Evolutionary conservation across 1,140 invertebrate genomes (phyloP).

Genomic region (Solenopsis invicta): DNA sequence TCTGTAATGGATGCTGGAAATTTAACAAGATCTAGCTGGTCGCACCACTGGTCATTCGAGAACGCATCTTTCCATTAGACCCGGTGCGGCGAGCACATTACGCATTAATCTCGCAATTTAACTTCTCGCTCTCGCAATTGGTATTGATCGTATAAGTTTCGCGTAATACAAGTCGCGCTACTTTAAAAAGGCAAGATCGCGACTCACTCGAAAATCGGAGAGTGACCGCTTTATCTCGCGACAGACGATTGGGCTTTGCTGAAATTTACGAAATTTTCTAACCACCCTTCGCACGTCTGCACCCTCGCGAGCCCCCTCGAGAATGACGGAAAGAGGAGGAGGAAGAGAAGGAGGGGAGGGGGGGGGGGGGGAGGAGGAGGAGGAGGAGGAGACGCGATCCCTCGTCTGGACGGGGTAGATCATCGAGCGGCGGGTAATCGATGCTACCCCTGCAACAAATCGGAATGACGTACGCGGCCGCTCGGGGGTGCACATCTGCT

Average conservation of each 20-base stretch:
- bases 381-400: not conserved
- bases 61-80: not conserved
- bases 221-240: not conserved
- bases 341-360: not conserved
- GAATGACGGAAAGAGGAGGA: not conserved
- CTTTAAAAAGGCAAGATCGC: not conserved
- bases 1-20: not conserved
- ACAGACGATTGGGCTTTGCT: not conserved
- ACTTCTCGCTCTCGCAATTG: not conserved
- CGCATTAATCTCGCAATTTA: not conserved
- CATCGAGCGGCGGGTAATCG: constrained; percentile 43
- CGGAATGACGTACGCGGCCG: constrained; percentile 6
- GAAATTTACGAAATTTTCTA: not conserved
- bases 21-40: not conserved
- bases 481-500: not conserved
- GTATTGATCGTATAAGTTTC: not conserved
- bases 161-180: not conserved
- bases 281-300: too few species aligned
- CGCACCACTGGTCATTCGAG: not conserved
- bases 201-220: too few species aligned
- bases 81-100: not conserved
- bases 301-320: too few species aligned
- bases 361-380: not conserved
- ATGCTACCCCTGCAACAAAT: constrained; percentile 15
- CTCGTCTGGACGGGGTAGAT: constrained; percentile 27